Evolutionary conservation across 2,113 vertebrate species (phyloP).

Genomic region (Toxostoma redivivum): DNA sequence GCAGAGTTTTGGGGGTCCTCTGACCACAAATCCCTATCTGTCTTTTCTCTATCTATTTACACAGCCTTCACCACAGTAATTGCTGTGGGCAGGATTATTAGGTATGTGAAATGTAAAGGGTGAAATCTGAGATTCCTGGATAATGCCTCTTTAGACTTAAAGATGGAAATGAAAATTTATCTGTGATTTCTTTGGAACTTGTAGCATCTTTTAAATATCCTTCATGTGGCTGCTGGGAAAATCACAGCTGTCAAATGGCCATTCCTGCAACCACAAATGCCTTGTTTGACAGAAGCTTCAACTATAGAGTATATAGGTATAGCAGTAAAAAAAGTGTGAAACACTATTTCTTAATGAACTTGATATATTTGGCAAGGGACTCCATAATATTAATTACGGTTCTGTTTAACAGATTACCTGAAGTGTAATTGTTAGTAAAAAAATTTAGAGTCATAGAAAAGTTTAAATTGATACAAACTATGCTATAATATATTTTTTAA

Average conservation of each 20-base stretch:
- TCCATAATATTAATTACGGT: neutral
- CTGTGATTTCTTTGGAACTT: neutral
- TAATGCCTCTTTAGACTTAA: neutral
- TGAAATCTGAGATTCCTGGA: neutral
- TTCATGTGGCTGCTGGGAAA: neutral
- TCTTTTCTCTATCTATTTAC: neutral
- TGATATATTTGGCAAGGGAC: neutral
- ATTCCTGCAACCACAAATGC: neutral
- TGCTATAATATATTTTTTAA: neutral
- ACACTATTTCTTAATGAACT: neutral
- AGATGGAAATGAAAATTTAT: neutral
- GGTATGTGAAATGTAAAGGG: neutral
- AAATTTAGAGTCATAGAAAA: neutral
- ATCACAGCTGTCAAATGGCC: neutral
- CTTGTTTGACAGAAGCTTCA: neutral
- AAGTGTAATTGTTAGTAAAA: neutral
- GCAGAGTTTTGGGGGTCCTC: neutral
- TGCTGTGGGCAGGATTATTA: neutral
- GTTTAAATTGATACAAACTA: neutral
- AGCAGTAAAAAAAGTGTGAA: neutral
- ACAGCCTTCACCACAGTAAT: neutral
- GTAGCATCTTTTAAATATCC: neutral
- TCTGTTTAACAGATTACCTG: neutral
- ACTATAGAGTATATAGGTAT: neutral
- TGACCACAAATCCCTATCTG: neutral